phyloP scores from a whole-genome alignment of 2,888 invertebrate genomes.

The Bembecia ichneumoniformis region DNA sequence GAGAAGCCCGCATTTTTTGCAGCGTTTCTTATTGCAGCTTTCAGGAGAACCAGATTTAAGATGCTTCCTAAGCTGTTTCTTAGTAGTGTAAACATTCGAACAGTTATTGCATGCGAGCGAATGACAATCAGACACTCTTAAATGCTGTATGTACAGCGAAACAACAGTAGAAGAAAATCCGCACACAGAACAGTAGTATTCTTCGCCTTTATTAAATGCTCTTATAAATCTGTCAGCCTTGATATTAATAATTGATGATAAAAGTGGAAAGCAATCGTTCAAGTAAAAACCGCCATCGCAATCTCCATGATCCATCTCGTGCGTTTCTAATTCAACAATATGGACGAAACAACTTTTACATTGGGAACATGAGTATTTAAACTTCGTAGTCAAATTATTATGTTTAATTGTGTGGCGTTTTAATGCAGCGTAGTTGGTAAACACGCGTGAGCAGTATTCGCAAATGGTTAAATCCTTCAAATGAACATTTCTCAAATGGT shows the following conservation, averaged over 20 bases:
- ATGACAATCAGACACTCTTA: constrained; percentile 20
- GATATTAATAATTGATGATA: constrained; percentile 37
- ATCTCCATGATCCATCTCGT: constrained; percentile 24
- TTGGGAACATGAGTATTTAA: constrained; percentile 31
- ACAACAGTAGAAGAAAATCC: constrained; percentile 13
- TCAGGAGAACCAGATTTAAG: too few species aligned
- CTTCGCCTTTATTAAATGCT: constrained; percentile 10
- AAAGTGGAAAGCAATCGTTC: constrained; percentile 19
- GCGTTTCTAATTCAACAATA: constrained; percentile 21
- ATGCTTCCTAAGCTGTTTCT: too few species aligned
- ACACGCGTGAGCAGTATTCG: constrained; percentile 32
- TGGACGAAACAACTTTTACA: constrained; percentile 25
- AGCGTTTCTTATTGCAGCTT: constrained; percentile 10
- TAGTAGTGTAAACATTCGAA: constrained; percentile 18
- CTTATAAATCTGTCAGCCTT: constrained; percentile 27
- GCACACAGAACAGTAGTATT: constrained; percentile 28
- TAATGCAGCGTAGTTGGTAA: constrained; percentile 14
- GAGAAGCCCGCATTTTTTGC: constrained; percentile 24
- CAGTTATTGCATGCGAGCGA: constrained; percentile 31
- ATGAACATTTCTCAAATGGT: constrained; percentile 39
- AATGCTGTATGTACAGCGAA: constrained; percentile 27
- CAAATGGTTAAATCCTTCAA: constrained; percentile 28
- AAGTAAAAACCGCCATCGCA: constrained; percentile 29
- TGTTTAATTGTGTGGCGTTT: constrained; percentile 36
- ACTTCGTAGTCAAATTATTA: constrained; percentile 5